phyloP scores from a whole-genome alignment of 2,888 invertebrate genomes.

The Zaprionus lineosus region DNA sequence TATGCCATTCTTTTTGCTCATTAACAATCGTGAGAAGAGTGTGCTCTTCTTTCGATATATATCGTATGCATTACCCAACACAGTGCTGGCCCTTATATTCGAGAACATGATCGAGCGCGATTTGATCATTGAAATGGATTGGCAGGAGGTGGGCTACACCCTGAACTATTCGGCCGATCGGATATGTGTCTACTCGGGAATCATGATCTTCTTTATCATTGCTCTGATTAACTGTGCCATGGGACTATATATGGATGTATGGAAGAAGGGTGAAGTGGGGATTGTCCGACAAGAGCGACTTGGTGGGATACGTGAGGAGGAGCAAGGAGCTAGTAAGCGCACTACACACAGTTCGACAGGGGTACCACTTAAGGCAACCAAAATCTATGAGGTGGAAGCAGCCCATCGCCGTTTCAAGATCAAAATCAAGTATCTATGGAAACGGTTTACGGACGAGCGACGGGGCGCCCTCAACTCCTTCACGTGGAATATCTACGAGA shows the following conservation, averaged over 20 bases:
- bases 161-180: conserved; percentile 4
- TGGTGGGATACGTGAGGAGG: too few species aligned
- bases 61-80: conserved; percentile 86
- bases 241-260: conserved; percentile 85
- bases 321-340: too few species aligned
- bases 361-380: conserved; percentile 46
- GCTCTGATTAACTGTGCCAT: conserved; percentile 84
- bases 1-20: conserved; percentile 87
- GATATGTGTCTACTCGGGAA: conserved; percentile 20
- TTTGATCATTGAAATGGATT: conserved; percentile 23
- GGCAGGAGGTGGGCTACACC: conserved; percentile 9
- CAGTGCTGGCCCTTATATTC: conserved; percentile 86
- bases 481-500: conserved; percentile 90
- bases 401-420: conserved; percentile 80
- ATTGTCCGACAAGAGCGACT: too few species aligned
- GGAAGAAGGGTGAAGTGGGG: conserved; percentile 45
- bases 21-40: conserved; percentile 38
- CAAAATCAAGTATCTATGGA: conserved; percentile 83
- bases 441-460: conserved; percentile 87
- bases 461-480: conserved; percentile 86
- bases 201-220: conserved; percentile 23
- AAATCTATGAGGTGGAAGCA: conserved; percentile 84
- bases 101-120: conserved; percentile 47
- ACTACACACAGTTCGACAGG: too few species aligned
- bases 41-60: conserved; percentile 21